These are phyloP conservation scores for Thaumatotibia leucotreta DNA, from an alignment of 1,140 invertebrate genomes.

Conservation along the genomic window DNA sequence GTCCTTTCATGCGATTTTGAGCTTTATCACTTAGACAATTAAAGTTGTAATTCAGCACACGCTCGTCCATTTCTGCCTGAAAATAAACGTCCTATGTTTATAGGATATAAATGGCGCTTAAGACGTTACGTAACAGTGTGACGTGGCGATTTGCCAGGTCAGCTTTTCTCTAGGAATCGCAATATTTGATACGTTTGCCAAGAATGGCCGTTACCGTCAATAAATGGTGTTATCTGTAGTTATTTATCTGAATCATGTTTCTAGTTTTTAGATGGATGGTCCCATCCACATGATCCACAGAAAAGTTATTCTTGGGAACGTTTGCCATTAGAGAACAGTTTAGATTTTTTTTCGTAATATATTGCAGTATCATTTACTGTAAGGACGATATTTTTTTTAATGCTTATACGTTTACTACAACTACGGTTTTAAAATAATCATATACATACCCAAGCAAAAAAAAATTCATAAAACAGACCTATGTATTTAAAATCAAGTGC, in stretches of 20 bases:
- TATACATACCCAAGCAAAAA: no score
- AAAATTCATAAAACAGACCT: no score
- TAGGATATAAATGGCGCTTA: background rate
- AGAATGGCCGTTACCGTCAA: background rate
- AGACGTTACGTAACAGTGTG: background rate
- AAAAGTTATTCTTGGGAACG: no score
- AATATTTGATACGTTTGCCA: background rate
- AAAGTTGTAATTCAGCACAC: background rate
- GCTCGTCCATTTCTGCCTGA: background rate
- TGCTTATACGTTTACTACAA: no score
- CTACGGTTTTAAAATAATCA: no score
- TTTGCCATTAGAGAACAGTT: no score
- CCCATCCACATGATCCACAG: no score
- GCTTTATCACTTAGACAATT: background rate
- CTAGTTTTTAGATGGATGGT: no score
- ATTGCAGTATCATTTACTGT: no score
- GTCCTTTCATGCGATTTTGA: background rate
- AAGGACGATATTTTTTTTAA: no score
- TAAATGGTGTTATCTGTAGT: background rate
- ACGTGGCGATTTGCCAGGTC: background rate
- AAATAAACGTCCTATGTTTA: background rate
- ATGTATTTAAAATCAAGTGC: no score
- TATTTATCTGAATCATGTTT: background rate
- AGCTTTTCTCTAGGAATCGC: background rate
- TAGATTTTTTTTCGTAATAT: no score